Evolutionary conservation across 1,140 invertebrate species (phyloP), one percentile per base, ranked within the genome.

Genomic region (Drosophila rhopaloa): DNA sequence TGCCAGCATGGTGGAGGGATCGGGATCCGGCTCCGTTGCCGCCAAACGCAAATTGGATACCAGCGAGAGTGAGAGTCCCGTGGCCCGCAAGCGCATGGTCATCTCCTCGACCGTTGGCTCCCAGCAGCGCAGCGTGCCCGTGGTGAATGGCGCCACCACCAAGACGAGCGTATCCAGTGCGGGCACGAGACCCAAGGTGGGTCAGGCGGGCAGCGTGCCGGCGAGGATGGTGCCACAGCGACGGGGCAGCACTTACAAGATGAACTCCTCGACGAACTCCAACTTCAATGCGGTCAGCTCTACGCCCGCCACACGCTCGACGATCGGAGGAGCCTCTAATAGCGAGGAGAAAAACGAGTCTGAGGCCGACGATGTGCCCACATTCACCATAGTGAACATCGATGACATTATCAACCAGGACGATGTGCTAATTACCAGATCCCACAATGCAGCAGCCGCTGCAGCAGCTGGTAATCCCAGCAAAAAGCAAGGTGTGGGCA

Each of bases 311-410:
- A 38, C 48, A 27, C 40, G 62, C 13, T 35, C 29, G 19, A 3
- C 40, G 14, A 41, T 32, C 27, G 47, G 16, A 11, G 62, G 14
- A 13, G 55, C 9, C 37, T 8, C 27, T 32, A 35, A 37, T 10
- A 16, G 24, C 27, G 32, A 59, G 10, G 38, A 16, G 38, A 63
- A 63, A 7, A 19, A 46, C 14, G 11, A 68, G 32, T 43, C 38
- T 27, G 19, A 63, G 4, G 19, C 29, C n/a, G 76, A 79, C 1
- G 77, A 89, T 14, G 84, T 88, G 78, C 90, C 84, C 29, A 92
- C 91, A n/a, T 92, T 92, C 57, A 92, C 91, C 19, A 92, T 92
- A 44, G 91, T 92, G 8, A 92, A 92, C 46, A 92, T 92, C 9
- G 80, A 91, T 55, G 90, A 92, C 56, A 92, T 92, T 47, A 91